Conservation (phyloP, 2,113 vertebrate genomes). For the Hymenochirus boettgeri region DNA sequence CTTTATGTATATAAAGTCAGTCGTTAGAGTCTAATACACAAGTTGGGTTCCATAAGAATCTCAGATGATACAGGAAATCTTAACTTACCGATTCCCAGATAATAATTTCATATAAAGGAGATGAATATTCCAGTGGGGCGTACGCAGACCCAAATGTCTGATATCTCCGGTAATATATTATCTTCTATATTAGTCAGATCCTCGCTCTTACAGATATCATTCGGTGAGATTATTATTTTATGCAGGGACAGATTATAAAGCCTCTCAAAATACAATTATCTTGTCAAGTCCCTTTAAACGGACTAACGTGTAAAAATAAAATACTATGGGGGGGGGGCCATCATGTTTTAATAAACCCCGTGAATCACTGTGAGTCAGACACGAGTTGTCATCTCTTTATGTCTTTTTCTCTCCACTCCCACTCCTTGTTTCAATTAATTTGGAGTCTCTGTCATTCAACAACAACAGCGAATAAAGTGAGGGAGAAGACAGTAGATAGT, state of each 20-base stretch:
- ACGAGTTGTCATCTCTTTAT: conserved; percentile 31
- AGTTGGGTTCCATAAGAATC: too few species aligned
- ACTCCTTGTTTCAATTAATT: conserved; percentile 26
- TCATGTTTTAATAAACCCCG: conserved; percentile 26
- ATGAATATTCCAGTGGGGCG: too few species aligned
- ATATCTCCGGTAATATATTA: too few species aligned
- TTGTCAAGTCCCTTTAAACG: conserved; percentile 11
- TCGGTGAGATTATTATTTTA: neutral
- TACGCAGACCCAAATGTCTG: too few species aligned
- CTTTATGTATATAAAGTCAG: too few species aligned
- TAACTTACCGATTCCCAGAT: too few species aligned
- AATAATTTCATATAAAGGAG: too few species aligned
- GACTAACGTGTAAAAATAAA: conserved; percentile 19
- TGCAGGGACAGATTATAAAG: neutral
- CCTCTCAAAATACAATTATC: neutral
- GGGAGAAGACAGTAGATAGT: neutral
- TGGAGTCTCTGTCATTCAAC: conserved; percentile 32
- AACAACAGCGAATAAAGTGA: too few species aligned
- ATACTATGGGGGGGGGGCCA: neutral
- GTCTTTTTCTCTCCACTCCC: neutral
- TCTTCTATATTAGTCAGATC: too few species aligned
- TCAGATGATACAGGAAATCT: too few species aligned
- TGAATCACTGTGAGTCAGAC: conserved; percentile 24
- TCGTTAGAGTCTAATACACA: too few species aligned
- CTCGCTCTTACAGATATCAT: too few species aligned